Conservation (phyloP, 2,113 vertebrate genomes). For the Neodon shergylaensis region DNA sequence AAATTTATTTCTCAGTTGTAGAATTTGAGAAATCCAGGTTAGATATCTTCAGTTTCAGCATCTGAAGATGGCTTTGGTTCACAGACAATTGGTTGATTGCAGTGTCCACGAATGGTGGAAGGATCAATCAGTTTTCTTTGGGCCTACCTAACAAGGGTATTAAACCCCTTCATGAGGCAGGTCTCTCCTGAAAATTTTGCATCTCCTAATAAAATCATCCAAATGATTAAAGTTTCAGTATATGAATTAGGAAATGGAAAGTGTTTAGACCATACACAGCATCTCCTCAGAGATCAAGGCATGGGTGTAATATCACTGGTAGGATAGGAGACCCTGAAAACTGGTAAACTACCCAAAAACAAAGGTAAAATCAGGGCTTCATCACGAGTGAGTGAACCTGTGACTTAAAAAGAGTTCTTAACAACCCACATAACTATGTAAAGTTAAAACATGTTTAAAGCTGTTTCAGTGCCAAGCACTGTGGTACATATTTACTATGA, state of each 20-base stretch:
- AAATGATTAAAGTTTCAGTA: background rate
- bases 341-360: background rate
- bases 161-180: background rate
- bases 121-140: background rate
- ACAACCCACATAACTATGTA: background rate
- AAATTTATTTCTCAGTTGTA: background rate
- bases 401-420: background rate
- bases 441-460: background rate
- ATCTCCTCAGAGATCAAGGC: background rate
- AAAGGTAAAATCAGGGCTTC: background rate
- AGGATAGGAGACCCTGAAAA: background rate
- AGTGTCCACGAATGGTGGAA: accelerated
- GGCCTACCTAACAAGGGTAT: background rate
- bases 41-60: background rate
- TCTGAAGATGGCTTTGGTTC: background rate
- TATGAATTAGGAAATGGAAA: background rate
- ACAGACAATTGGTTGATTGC: background rate
- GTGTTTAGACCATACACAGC: background rate
- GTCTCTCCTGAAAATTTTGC: background rate
- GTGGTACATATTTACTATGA: too few relatives aligned
- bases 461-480: background rate
- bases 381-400: background rate
- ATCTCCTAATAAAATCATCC: background rate
- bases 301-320: background rate
- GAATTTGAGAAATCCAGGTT: background rate